A percentile compares a stretch with the other conserved stretches of the same genome.
phyloP scores from a whole-genome alignment of 2,797 vertebrate species.

The Oreochromis grahami region DNA sequence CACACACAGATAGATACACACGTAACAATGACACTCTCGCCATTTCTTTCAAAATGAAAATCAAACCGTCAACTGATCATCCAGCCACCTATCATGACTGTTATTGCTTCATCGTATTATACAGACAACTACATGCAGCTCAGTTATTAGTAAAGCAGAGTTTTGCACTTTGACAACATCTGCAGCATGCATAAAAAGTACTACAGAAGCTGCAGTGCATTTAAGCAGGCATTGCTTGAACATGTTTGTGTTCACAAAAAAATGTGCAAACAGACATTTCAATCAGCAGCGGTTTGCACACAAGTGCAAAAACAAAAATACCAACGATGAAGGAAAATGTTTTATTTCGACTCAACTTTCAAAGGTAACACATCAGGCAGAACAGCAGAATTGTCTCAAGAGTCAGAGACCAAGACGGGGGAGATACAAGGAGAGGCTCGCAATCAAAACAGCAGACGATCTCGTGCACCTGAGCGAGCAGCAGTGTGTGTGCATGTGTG shows the following conservation, averaged over 20 bases:
- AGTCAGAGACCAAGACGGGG: neutral
- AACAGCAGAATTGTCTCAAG: neutral
- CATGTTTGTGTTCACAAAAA: neutral
- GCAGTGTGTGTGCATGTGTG: neutral
- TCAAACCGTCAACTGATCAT: slow-evolving; percentile 11
- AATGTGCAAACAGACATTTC: neutral
- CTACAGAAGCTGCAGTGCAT: neutral
- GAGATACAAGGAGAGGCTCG: neutral
- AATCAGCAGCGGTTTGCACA: neutral
- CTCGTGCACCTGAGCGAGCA: slow-evolving; percentile 42
- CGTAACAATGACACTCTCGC: neutral
- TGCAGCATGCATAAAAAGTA: neutral
- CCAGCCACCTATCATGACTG: neutral
- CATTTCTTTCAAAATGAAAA: slow-evolving; percentile 25
- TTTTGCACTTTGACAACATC: neutral
- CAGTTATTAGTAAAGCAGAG: neutral
- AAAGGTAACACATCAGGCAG: neutral
- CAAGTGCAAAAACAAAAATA: neutral
- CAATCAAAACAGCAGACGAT: slow-evolving; percentile 44
- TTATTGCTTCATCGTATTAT: neutral
- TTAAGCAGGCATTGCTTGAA: neutral
- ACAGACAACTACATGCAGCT: neutral
- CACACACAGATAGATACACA: neutral
- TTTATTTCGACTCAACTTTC: neutral
- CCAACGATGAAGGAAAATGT: neutral